A percentile compares a stretch with the other conserved stretches of the same genome.
phyloP scores from a whole-genome alignment of 1,140 invertebrate genomes.

The Euwallacea fornicatus region DNA sequence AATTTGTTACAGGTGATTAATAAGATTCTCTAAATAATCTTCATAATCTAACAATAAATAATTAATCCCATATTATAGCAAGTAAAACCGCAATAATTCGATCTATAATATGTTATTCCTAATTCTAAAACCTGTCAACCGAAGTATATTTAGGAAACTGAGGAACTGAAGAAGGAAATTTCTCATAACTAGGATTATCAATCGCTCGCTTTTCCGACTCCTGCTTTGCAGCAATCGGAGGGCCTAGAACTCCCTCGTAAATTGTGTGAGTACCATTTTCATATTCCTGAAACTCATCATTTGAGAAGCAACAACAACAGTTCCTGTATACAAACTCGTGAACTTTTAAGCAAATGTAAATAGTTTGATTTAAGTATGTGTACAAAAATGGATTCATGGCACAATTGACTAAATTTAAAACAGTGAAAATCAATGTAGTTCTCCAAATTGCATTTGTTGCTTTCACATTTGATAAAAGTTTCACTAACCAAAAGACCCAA shows the following conservation, averaged over 20 bases:
- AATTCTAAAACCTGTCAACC: neutral
- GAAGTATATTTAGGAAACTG: conserved; percentile 24
- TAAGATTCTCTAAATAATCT: no score
- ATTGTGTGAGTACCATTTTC: conserved; percentile 33
- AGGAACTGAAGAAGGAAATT: conserved; percentile 21
- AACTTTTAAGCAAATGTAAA: conserved; percentile 42
- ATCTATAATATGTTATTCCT: no score
- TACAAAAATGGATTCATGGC: conserved; percentile 62
- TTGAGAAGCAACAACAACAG: conserved; percentile 49
- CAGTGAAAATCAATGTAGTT: conserved; percentile 55
- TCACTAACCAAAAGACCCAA: conserved; percentile 53
- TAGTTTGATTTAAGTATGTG: conserved; percentile 58
- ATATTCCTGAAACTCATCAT: conserved; percentile 49
- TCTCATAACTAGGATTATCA: conserved; percentile 1
- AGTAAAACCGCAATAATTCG: no score
- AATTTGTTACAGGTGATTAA: no score
- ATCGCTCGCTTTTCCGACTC: neutral
- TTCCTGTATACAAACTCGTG: conserved; percentile 44
- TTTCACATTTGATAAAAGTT: neutral
- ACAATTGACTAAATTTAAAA: conserved; percentile 57
- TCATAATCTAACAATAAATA: no score
- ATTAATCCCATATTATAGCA: no score
- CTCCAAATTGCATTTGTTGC: conserved; percentile 50
- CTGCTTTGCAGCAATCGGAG: neutral
- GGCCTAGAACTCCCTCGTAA: conserved; percentile 21